Evolutionary conservation across 2,797 vertebrate genomes (phyloP).

Genomic region (Alfaro cultratus): DNA sequence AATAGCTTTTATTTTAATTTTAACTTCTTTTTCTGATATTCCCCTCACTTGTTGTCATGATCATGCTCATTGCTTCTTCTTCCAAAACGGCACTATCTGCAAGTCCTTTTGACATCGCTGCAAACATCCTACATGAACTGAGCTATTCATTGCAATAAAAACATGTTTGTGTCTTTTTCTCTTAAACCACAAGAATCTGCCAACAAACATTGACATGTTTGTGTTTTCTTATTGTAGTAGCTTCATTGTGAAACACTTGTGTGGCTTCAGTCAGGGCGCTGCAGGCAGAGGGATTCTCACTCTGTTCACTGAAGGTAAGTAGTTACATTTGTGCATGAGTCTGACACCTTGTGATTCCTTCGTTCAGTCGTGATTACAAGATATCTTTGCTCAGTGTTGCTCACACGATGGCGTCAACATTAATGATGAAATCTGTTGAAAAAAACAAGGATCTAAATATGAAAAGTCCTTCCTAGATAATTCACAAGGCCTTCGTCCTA

Average conservation of each 20-base stretch:
- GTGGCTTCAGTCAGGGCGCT: background rate
- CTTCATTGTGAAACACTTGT: background rate
- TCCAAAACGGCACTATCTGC: background rate
- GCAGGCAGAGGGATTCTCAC: background rate
- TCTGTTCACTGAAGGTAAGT: background rate
- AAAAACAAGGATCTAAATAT: constrained; percentile 1
- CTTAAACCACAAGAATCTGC: background rate
- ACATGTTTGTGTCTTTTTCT: background rate
- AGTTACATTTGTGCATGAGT: background rate
- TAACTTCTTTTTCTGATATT: background rate
- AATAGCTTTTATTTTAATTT: background rate
- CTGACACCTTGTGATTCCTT: background rate
- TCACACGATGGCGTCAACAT: constrained; percentile 4
- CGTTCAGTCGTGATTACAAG: background rate
- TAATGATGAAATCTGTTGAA: background rate
- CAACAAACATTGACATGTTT: background rate
- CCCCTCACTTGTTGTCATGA: background rate
- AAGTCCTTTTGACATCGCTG: background rate
- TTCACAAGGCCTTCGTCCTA: constrained; percentile 11
- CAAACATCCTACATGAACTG: background rate
- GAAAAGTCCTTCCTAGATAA: background rate
- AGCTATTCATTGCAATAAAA: background rate
- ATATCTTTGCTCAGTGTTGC: constrained; percentile 1
- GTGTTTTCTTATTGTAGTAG: background rate
- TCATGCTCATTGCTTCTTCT: background rate